These are phyloP conservation scores for Brachystomella parvula DNA, from an alignment of 1,140 invertebrate species.

Conservation along the genomic window DNA sequence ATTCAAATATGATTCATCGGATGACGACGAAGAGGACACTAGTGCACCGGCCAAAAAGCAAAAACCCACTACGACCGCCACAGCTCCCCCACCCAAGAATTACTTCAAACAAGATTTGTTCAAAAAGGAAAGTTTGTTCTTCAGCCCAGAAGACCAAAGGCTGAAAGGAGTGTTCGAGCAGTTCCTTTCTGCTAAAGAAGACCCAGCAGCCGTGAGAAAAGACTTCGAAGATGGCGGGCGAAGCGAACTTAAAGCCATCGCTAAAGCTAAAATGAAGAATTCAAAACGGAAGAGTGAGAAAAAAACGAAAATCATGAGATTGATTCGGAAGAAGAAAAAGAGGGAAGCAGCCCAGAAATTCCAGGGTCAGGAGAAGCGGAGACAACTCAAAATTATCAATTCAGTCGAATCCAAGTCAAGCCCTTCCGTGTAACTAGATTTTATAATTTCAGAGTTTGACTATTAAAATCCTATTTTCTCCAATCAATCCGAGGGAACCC, in stretches of 20 bases:
- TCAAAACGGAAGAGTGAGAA: conserved; percentile 22
- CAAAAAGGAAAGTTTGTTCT: conserved; percentile 21
- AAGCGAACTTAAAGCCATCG: conserved; percentile 19
- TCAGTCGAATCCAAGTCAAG: no score
- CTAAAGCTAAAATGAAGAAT: conserved; percentile 17
- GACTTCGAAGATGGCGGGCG: conserved; percentile 13
- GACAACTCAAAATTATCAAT: no score
- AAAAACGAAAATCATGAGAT: conserved; percentile 6
- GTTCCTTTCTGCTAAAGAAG: conserved; percentile 14
- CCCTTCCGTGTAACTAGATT: no score
- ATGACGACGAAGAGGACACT: conserved; percentile 23
- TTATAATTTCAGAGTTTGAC: no score
- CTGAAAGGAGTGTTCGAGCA: conserved; percentile 11
- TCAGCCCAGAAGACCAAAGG: conserved; percentile 9
- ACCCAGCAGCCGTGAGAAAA: background rate
- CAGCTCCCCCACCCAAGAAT: no score
- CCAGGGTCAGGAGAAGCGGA: no score
- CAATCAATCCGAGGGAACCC: no score
- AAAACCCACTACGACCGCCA: background rate
- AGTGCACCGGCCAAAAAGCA: background rate
- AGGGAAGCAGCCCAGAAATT: conserved; percentile 3
- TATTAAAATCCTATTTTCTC: no score
- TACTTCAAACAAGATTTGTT: background rate
- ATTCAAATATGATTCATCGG: conserved; percentile 32
- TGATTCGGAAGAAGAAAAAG: conserved; percentile 5